phyloP scores from a whole-genome alignment of 2,113 vertebrate species.

The Pangasianodon hypophthalmus region DNA sequence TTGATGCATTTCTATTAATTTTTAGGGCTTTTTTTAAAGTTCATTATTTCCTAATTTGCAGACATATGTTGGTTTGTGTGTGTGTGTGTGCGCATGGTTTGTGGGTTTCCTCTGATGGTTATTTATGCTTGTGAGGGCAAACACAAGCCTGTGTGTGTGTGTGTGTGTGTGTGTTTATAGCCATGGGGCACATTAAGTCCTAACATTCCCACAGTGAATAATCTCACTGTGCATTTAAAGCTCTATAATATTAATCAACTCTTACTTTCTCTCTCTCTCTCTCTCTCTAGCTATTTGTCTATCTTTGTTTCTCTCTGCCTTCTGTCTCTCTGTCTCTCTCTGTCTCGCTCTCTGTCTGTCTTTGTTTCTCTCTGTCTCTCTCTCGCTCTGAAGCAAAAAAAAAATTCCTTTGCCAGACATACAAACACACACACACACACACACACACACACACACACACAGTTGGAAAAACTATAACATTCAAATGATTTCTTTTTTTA shows the following conservation, averaged over 20 bases:
- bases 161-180: slow-evolving; percentile 24
- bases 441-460: too few relatives aligned
- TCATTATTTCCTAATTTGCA: not conserved
- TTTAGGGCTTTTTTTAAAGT: not conserved
- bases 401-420: too few relatives aligned
- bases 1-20: not conserved
- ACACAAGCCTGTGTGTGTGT: not conserved
- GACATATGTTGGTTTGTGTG: not conserved
- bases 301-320: not conserved
- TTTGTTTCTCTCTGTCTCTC: not conserved
- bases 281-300: not conserved
- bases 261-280: not conserved
- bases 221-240: slow-evolving; percentile 58
- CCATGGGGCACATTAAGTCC: slow-evolving; percentile 58
- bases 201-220: slow-evolving; percentile 61
- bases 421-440: too few relatives aligned
- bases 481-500: too few relatives aligned
- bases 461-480: too few relatives aligned
- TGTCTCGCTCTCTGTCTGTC: too few relatives aligned
- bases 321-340: not conserved
- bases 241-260: slow-evolving; percentile 44
- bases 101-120: not conserved
- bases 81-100: not conserved
- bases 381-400: not conserved
- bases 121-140: not conserved